A percentile compares a stretch with the other conserved stretches of the same genome.
Evolutionary conservation across 2,888 invertebrate genomes (phyloP).

Genomic region (Thymelicus acteon): DNA sequence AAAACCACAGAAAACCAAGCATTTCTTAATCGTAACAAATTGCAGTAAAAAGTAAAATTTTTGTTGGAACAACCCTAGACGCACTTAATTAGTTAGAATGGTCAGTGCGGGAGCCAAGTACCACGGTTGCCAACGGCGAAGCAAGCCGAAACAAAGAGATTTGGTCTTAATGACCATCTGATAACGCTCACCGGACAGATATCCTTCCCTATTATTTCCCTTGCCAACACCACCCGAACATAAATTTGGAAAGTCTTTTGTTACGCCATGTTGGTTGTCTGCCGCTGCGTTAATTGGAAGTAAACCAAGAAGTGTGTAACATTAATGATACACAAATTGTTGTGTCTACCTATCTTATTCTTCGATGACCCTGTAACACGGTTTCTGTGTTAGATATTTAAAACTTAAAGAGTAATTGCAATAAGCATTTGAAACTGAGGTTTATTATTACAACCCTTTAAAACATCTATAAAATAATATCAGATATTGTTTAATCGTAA

Average conservation of each 20-base stretch:
- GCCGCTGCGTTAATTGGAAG: constrained; percentile 27
- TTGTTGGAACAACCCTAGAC: constrained; percentile 24
- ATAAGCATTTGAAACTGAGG: too few relatives aligned
- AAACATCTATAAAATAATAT: too few relatives aligned
- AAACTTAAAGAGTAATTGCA: too few relatives aligned
- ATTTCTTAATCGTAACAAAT: too few relatives aligned
- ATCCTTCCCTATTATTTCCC: constrained; percentile 31
- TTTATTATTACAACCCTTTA: too few relatives aligned
- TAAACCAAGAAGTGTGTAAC: constrained; percentile 16
- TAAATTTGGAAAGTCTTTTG: constrained; percentile 30
- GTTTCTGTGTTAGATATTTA: too few relatives aligned
- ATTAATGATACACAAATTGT: neutral
- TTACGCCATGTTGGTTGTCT: constrained; percentile 15
- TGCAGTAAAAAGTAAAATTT: neutral
- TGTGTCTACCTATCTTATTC: neutral
- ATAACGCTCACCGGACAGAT: constrained; percentile 35
- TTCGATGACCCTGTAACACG: neutral
- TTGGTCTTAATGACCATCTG: constrained; percentile 33
- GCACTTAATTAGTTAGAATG: constrained; percentile 40
- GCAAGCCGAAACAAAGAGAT: constrained; percentile 34
- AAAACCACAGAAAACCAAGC: too few relatives aligned
- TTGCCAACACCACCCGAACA: constrained; percentile 30
- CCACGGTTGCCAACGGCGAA: constrained; percentile 26
- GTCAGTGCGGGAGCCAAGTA: constrained; percentile 39
- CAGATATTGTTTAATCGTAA: too few relatives aligned